These are phyloP conservation scores for Orestias chungarensis DNA, from an alignment of 2,797 vertebrate genomes.

Conservation along the genomic window DNA sequence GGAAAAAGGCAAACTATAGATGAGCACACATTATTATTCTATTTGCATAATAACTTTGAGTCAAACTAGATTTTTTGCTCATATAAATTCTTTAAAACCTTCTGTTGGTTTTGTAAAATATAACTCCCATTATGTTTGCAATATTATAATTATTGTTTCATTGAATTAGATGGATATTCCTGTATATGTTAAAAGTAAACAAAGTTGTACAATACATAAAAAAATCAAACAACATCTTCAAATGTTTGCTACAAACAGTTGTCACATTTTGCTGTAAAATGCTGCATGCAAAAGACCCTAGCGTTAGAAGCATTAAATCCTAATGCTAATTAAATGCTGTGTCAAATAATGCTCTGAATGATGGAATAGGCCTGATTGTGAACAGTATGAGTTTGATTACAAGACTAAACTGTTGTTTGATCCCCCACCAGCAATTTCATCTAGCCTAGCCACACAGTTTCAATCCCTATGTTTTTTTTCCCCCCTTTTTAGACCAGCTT, in stretches of 20 bases:
- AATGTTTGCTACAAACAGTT: background rate
- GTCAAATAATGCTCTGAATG: constrained; percentile 55
- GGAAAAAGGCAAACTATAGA: background rate
- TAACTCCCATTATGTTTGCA: background rate
- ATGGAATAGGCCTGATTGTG: constrained; percentile 67
- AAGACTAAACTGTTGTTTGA: constrained; percentile 51
- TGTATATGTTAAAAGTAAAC: background rate
- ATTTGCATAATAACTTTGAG: background rate
- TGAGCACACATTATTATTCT: background rate
- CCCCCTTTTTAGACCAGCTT: constrained; percentile 48
- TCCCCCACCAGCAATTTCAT: constrained; percentile 48
- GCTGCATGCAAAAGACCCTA: background rate
- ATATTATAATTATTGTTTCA: background rate
- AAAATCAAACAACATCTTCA: too few relatives aligned
- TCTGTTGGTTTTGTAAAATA: too few relatives aligned
- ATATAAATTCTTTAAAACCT: background rate
- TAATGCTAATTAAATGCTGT: constrained; percentile 45
- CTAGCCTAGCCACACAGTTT: constrained; percentile 15
- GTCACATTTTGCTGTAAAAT: constrained; percentile 9
- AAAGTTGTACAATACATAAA: background rate
- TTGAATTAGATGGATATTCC: background rate
- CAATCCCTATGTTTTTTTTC: constrained; percentile 21
- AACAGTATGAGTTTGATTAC: constrained; percentile 70
- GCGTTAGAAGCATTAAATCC: constrained; percentile 37
- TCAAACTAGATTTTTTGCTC: background rate